Base-by-base conservation (phyloP, 2,888 invertebrate species). In the Luperina testacea region DNA sequence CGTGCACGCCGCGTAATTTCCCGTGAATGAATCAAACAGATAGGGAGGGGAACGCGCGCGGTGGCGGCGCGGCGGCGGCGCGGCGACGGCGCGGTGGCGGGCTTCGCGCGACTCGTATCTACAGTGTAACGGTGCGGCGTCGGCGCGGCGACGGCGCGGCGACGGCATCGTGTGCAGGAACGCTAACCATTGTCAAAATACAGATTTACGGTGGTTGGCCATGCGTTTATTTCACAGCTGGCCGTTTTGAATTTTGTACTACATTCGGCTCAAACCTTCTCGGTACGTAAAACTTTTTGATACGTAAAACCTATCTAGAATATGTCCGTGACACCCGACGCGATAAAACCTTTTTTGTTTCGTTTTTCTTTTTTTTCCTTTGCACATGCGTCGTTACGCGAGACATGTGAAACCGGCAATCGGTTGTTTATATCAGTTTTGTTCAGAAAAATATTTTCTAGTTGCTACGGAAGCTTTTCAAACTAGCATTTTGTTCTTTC, bases 151-250 rank as follows among this genome's bases (percentile, higher is more conserved):
- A n/a, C n/a, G n/a, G n/a, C n/a, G n/a, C n/a, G n/a, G n/a, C n/a
- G n/a, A n/a, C n/a, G n/a, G n/a, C n/a, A n/a, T n/a, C n/a, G n/a
- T n/a, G n/a, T n/a, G n/a, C n/a, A n/a, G n/a, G n/a, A n/a, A n/a
- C n/a, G n/a, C n/a, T n/a, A 68, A 73, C 87, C 57, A 72, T 87
- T 76, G 80, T 77, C 85, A 80, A 84, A 85, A 85, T 57, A 74
- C 73, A 72, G 72, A 73, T 83, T 77, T 64, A 69, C 81, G 38
- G 51, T 17, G 69, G 32, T 42, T 13, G 42, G n/a, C 17, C 77
- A 68, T 64, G 75, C 87, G 69, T 85, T 75, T 84, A 85, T 85
- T 85, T 81, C 80, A 72, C 81, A 72, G 81, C 42, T 64, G 38
- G n/a, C 38, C 64, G 64, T 38, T 64, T 64, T 71, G n/a, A 38